Base-by-base conservation (phyloP, 2,797 vertebrate species). In the Pyrocephalus nanus region DNA sequence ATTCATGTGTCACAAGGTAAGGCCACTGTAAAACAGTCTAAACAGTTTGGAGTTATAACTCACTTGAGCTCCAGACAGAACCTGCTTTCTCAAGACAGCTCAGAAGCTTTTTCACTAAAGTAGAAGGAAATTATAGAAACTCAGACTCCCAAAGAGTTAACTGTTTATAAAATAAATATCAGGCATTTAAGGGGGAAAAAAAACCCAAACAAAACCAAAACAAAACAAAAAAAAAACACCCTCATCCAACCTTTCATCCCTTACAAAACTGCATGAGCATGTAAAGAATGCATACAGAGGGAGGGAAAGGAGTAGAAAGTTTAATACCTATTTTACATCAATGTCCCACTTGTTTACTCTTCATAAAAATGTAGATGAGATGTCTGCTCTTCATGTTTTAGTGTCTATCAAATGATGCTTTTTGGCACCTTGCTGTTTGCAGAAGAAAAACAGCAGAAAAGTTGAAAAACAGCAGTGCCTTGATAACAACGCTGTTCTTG, bases 401-500 rank as follows among this genome's bases (percentile, higher is more conserved):
- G 48, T 73, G 47, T 91, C 66, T 96, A 83, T 51, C 64, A 96
- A 97, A 76, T 72, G 14, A 70, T 82, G 62, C 16, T 92, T 95
- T 87, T 57, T 19, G 6, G 45, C 79, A 95, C 65, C 43, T 91
- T 78, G 64, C 17, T 78, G 58, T 77, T 60, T 47, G 65, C 19
- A 36, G 64, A 87, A 86, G 79, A 60, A 93, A 81, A 96, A 89
- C 30, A 85, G 65, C 71, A 62, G 51, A 60, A 67, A 92, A 86
- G 32, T 73, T 93, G 72, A 79, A 93, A 96, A 92, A 72, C 74
- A 76, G 25, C 22, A 77, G 18, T 85, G 82, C 50, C 60, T 86
- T 93, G 55, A 91, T 85, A 92, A 86, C 32, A 50, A 89, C 74
- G 96, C 72, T 32, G 80, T 96, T 88, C 78, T 95, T 87, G 55